Conservation (phyloP, 2,113 vertebrate genomes). For the Nycticryphes semicollaris region DNA sequence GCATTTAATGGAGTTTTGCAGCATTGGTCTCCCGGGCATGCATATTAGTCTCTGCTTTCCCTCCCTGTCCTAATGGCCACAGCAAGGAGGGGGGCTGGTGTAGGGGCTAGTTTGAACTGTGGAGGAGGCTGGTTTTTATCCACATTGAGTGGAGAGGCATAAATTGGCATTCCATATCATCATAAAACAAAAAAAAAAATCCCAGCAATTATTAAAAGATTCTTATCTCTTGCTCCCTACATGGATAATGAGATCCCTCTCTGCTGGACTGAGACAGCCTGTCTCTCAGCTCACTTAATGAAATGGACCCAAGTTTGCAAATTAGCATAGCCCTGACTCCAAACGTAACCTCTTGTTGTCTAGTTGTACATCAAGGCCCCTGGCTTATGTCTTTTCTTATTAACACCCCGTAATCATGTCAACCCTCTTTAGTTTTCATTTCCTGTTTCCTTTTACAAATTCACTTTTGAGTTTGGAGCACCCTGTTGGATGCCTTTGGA, state of each 20-base stretch:
- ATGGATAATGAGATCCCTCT: conserved; percentile 84
- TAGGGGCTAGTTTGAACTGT: conserved; percentile 57
- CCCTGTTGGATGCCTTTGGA: not conserved
- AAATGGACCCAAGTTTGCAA: conserved; percentile 82
- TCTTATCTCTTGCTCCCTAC: conserved; percentile 85
- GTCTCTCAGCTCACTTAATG: conserved; percentile 85
- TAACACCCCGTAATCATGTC: conserved; percentile 81
- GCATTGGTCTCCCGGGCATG: conserved; percentile 69
- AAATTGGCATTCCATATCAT: conserved; percentile 84
- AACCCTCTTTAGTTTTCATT: conserved; percentile 70
- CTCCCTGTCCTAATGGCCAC: conserved; percentile 75
- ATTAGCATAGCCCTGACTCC: conserved; percentile 80
- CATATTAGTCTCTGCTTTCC: conserved; percentile 67
- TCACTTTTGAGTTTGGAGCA: conserved; percentile 42
- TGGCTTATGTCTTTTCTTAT: conserved; percentile 83
- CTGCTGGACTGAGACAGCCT: conserved; percentile 86
- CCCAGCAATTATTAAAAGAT: conserved; percentile 87
- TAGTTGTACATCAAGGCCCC: conserved; percentile 81
- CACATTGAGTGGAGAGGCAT: conserved; percentile 67
- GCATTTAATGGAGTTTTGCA: conserved; percentile 56
- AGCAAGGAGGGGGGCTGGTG: conserved; percentile 49
- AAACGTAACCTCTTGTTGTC: conserved; percentile 82
- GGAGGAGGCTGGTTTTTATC: conserved; percentile 75
- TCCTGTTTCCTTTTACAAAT: conserved; percentile 71
- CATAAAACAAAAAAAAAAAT: conserved; percentile 76